Conservation (phyloP, 2,888 invertebrate genomes). For the Eristalinus aeneus region DNA sequence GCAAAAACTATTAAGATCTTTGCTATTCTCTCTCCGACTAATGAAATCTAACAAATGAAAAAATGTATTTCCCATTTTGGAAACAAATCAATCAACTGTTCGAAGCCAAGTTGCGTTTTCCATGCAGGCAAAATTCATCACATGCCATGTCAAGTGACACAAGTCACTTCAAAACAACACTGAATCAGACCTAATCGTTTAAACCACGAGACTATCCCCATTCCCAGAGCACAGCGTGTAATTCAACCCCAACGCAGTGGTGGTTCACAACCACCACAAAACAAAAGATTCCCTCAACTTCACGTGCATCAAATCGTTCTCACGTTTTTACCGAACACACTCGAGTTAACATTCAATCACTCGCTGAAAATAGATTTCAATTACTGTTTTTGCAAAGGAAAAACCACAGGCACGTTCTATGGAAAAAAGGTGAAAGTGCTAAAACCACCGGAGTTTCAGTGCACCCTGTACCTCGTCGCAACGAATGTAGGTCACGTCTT, state of each 20-base stretch:
- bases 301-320: conserved; percentile 6
- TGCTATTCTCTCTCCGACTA: too few relatives aligned
- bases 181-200: conserved; percentile 8
- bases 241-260: neutral
- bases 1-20: too few relatives aligned
- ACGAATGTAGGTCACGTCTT: conserved; percentile 4
- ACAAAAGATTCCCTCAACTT: conserved; percentile 6
- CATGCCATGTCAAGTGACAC: neutral
- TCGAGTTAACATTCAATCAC: neutral
- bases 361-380: neutral
- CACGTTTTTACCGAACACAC: conserved; percentile 1
- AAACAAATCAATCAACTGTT: neutral
- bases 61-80: neutral
- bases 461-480: neutral
- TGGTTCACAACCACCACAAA: neutral
- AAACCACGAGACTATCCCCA: neutral
- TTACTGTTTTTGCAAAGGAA: neutral
- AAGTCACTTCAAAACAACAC: neutral
- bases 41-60: too few relatives aligned
- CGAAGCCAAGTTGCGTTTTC: neutral
- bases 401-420: neutral
- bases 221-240: neutral
- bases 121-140: too few relatives aligned
- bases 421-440: neutral
- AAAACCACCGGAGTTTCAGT: neutral